A percentile compares a stretch with the other conserved stretches of the same genome.
Conservation (phyloP, 2,113 vertebrate species). For the Oryzias melastigma region DNA sequence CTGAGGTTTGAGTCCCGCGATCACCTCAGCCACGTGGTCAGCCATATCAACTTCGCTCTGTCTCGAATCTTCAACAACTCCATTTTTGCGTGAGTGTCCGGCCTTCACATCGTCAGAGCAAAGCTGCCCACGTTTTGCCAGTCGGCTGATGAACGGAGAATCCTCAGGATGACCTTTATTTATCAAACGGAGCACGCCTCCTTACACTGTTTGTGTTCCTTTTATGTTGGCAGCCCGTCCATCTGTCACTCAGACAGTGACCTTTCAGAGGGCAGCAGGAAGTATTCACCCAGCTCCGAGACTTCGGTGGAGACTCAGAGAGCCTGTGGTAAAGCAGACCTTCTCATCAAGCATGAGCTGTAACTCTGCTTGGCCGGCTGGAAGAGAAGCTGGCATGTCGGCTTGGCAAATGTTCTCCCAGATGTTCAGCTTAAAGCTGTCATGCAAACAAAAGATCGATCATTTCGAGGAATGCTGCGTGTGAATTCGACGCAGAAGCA, state of each 20-base stretch:
- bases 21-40: constrained; percentile 82
- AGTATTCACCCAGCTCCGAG: constrained; percentile 84
- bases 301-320: constrained; percentile 82
- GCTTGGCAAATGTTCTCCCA: constrained; percentile 38
- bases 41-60: constrained; percentile 81
- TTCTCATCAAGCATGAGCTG: constrained; percentile 19
- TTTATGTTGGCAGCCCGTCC: constrained; percentile 69
- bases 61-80: constrained; percentile 86
- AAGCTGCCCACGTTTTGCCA: no score
- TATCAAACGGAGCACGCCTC: constrained; percentile 24
- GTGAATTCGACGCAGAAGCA: constrained; percentile 45
- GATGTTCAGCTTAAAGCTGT: constrained; percentile 53
- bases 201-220: constrained; percentile 19
- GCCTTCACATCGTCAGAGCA: no score
- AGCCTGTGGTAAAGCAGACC: constrained; percentile 78
- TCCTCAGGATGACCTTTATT: constrained; percentile 16
- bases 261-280: constrained; percentile 81
- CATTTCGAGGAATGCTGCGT: constrained; percentile 36
- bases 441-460: constrained; percentile 44
- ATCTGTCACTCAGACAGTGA: constrained; percentile 83
- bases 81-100: constrained; percentile 78
- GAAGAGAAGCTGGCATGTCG: constrained; percentile 32
- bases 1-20: constrained; percentile 79
- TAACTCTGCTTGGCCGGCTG: constrained; percentile 13
- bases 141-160: no score